A percentile compares a stretch with the other conserved stretches of the same genome.
Evolutionary conservation across 2,113 vertebrate species (phyloP).

Genomic region (Euleptes europaea): DNA sequence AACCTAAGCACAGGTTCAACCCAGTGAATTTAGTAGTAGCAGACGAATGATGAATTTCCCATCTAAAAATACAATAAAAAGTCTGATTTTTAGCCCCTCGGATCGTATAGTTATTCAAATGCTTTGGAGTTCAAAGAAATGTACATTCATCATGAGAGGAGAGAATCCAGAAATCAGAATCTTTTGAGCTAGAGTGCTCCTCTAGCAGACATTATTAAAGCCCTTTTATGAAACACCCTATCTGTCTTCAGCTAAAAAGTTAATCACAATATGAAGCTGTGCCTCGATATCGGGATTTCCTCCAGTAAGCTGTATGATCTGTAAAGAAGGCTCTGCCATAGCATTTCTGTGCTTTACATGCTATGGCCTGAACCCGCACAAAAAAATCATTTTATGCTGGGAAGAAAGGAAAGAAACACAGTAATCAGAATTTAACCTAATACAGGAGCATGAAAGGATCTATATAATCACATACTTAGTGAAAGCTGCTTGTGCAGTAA

Average conservation of each 20-base stretch:
- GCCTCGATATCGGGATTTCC: slow-evolving; percentile 61
- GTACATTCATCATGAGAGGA: slow-evolving; percentile 14
- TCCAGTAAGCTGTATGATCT: slow-evolving; percentile 33
- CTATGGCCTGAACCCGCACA: slow-evolving; percentile 35
- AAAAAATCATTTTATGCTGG: slow-evolving; percentile 12
- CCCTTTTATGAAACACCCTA: slow-evolving; percentile 48
- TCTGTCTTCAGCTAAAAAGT: slow-evolving; percentile 54
- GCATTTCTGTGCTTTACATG: slow-evolving; percentile 32
- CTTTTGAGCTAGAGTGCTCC: slow-evolving; percentile 42
- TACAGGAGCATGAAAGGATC: slow-evolving; percentile 51
- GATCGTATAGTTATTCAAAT: neutral
- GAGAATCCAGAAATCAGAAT: slow-evolving; percentile 27
- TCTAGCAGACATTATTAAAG: slow-evolving; percentile 58
- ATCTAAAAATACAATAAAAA: no score
- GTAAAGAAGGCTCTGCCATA: slow-evolving; percentile 26
- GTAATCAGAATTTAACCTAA: slow-evolving; percentile 63
- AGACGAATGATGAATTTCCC: no score
- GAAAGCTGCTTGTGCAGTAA: slow-evolving; percentile 58
- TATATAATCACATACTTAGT: slow-evolving; percentile 56
- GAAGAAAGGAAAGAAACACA: slow-evolving; percentile 29
- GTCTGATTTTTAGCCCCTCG: no score
- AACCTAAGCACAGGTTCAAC: no score
- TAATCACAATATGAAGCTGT: slow-evolving; percentile 62
- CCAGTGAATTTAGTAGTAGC: no score
- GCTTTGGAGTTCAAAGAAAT: neutral